Base-by-base conservation (phyloP, 2,888 invertebrate species). In the Ochropleura leucogaster region DNA sequence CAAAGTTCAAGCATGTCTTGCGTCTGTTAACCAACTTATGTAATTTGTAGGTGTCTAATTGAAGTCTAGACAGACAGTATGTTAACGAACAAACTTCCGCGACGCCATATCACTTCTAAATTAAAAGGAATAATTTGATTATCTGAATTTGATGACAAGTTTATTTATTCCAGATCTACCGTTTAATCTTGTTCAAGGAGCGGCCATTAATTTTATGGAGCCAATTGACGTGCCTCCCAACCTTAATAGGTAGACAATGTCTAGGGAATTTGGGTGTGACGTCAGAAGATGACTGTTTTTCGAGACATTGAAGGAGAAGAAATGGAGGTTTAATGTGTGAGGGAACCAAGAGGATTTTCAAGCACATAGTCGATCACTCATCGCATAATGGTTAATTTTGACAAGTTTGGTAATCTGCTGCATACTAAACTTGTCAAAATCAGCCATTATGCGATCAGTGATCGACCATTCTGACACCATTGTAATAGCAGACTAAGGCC, bases 171-270 rank as follows among this genome's bases (percentile, higher is more conserved):
- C 60, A 57, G 20, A 57, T 65, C 9, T 42, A 46, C 42, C 59
- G 51, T 62, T 78, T 78, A 79, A 79, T 65, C 53, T 65, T 60
- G 55, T 83, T 74, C 74, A 10, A 18, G n/a, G 47, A 40, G 49
- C 12, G 44, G 30, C 80, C 53, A 76, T 84, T 68, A 82, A 69
- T 84, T 82, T 65, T 62, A 82, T 72, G 70, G 44, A 51, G 40
- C 44, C 53, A 72, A 82, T 82, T 80, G 69, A 72, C 67, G 67
- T 68, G 60, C 30, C 60, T 74, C 18, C 44, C 16, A 62, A 62
- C 44, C 46, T 71, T 68, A 68, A 76, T 73, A 71, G 49, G 71
- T 80, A 46, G 42, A 62, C 60, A 65, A 68, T 72, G 62, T 72
- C 76, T 76, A 5, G 60, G 44, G 60, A 72, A 82, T 80, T 75